These are phyloP conservation scores for Unio pictorum DNA, from an alignment of 2,888 invertebrate genomes.

Conservation along the genomic window DNA sequence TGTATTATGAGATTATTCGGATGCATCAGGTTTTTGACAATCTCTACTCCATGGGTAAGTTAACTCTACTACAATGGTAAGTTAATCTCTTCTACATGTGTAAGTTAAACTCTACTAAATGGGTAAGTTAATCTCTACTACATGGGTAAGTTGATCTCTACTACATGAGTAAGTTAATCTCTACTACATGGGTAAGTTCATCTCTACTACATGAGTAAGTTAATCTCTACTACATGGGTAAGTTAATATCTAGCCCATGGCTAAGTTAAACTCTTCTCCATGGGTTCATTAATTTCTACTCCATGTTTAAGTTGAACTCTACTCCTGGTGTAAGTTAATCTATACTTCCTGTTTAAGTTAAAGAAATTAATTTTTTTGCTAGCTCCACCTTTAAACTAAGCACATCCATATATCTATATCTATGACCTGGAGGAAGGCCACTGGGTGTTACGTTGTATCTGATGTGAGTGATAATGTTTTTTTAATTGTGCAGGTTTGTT, in stretches of 20 bases:
- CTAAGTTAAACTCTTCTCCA: too few relatives aligned
- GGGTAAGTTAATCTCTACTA: constrained; percentile 84
- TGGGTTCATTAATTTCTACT: too few relatives aligned
- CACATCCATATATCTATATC: too few relatives aligned
- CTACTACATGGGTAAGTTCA: background rate
- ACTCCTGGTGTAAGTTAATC: too few relatives aligned
- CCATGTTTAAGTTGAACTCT: too few relatives aligned
- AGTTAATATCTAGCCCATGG: constrained; percentile 58
- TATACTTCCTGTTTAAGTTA: too few relatives aligned
- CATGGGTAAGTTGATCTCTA: constrained; percentile 81
- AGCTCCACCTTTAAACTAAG: too few relatives aligned
- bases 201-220: background rate
- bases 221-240: constrained; percentile 95
- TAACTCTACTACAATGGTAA: background rate
- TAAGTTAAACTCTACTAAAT: background rate
- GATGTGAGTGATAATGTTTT: too few relatives aligned
- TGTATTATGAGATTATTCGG: constrained; percentile 96
- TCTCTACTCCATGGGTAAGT: constrained; percentile 92
- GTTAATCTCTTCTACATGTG: background rate
- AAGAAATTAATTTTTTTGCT: too few relatives aligned
- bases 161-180: background rate
- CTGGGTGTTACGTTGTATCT: too few relatives aligned
- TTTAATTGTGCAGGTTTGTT: too few relatives aligned
- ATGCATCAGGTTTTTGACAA: constrained; percentile 97
- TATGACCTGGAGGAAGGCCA: too few relatives aligned